These are phyloP conservation scores for Scaptomyza pallida DNA, from an alignment of 1,140 invertebrate genomes.

Conservation along the genomic window DNA sequence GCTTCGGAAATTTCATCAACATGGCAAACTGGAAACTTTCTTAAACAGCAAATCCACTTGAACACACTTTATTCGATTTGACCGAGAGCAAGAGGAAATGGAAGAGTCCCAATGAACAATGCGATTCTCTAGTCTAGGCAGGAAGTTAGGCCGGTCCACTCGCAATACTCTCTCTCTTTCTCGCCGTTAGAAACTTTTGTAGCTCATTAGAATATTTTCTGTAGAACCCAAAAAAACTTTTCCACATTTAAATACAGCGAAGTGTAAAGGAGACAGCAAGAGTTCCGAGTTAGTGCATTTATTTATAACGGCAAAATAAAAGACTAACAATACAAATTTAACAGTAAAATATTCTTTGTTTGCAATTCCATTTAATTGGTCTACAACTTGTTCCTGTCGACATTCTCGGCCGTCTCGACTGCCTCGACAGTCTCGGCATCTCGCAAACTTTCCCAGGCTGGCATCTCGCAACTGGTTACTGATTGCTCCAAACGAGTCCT, in stretches of 20 bases:
- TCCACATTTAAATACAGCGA: conserved; percentile 21
- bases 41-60: conserved; percentile 34
- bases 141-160: conserved; percentile 29
- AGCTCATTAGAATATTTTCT: conserved; percentile 80
- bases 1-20: conserved; percentile 1
- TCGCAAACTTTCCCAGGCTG: conserved; percentile 61
- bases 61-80: conserved; percentile 67
- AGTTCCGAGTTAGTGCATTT: conserved; percentile 47
- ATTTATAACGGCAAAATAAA: conserved; percentile 54
- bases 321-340: conserved; percentile 32
- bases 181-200: conserved; percentile 58
- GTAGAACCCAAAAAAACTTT: conserved; percentile 55
- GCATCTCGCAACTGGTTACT: conserved; percentile 55
- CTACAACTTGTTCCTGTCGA: conserved; percentile 73
- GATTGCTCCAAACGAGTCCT: conserved; percentile 46
- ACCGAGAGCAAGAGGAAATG: background rate
- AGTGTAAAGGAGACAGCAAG: conserved; percentile 31
- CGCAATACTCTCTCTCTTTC: conserved; percentile 17
- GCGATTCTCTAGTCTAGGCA: conserved; percentile 31
- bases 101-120: background rate
- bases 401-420: too few species aligned
- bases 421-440: conserved; percentile 41
- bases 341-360: conserved; percentile 62
- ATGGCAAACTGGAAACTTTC: background rate
- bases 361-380: conserved; percentile 77